Base-by-base conservation (phyloP, 2,888 invertebrate genomes). In the Melieria omissa region DNA sequence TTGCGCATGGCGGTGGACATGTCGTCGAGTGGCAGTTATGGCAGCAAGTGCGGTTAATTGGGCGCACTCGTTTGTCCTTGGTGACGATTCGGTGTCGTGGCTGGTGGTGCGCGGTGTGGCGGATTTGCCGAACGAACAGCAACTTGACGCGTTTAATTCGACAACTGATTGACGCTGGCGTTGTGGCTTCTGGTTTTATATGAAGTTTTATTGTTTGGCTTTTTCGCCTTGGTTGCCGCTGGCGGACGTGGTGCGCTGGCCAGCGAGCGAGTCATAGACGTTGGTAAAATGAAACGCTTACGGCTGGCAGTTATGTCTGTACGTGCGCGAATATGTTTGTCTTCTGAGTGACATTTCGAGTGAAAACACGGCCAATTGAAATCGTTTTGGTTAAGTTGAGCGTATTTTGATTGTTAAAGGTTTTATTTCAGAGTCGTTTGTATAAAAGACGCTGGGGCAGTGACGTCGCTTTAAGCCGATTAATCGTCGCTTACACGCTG, bases 171-270 rank as follows among this genome's bases (percentile, higher is more conserved):
- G 66, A 61, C 46, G 57, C 65, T 65, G 58, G 46, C 64, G 70
- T 49, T 65, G 45, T 9, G 61, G 49, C 67, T 65, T 70, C 71
- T 67, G 72, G 68, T 74, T 74, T 74, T 74, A 74, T 74, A 74
- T 71, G 49, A 65, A 61, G 63, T 61, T 60, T 65, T 49, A 47
- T 70, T 70, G 41, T 41, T n/a, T 5, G 5, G 5, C 6, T 41
- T 29, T 42, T 47, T n/a, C 14, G 57, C 60, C 47, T 16, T 69
- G 60, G 41, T 12, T 54, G 41, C 61, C 54, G 61, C 54, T 67
- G 45, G n/a, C n/a, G n/a, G 44, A 3, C 45, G 54, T 12, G 45
- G 5, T 42, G 42, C 44, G 6, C 6, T 12, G 4, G 44, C 3
- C 1, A 12, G 42, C 29, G 52, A 44, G 54, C 16, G 29, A 47